phyloP scores from a whole-genome alignment of 2,888 invertebrate species.

The Bugula neritina region DNA sequence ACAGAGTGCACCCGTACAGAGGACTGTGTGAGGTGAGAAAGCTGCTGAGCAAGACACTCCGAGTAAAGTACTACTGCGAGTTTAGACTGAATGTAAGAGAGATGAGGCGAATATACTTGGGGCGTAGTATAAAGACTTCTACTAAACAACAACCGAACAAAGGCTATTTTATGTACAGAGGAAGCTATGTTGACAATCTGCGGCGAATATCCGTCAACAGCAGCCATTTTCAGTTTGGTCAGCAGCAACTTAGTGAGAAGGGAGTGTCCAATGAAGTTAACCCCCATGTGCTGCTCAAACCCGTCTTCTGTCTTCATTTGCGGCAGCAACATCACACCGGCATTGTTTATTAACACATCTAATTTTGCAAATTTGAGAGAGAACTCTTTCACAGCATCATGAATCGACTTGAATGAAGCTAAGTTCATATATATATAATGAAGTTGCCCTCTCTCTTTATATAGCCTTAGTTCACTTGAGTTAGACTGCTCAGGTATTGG shows the following conservation, averaged over 20 bases:
- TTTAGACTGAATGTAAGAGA: not conserved
- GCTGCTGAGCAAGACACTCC: not conserved
- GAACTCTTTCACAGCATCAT: not conserved
- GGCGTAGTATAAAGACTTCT: not conserved
- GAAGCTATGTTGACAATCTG: not conserved
- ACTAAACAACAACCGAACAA: not conserved
- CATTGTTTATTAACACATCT: conserved; percentile 16
- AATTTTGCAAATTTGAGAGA: not conserved
- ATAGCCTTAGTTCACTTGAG: not conserved
- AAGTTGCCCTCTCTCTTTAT: not conserved
- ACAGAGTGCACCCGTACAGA: not conserved
- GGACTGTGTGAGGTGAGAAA: not conserved
- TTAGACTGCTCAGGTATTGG: not conserved
- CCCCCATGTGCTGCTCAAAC: conserved; percentile 17
- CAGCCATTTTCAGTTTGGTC: not conserved
- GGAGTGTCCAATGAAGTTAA: conserved; percentile 6
- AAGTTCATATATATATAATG: not conserved
- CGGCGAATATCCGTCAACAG: not conserved
- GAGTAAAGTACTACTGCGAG: not conserved
- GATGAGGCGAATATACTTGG: not conserved
- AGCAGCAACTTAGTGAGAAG: conserved; percentile 6
- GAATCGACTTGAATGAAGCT: not conserved
- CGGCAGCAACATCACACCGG: not conserved
- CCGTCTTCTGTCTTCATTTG: not conserved
- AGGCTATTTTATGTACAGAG: not conserved